These are phyloP conservation scores for Rhinogobius similis DNA, from an alignment of 2,113 vertebrate genomes.

Conservation along the genomic window DNA sequence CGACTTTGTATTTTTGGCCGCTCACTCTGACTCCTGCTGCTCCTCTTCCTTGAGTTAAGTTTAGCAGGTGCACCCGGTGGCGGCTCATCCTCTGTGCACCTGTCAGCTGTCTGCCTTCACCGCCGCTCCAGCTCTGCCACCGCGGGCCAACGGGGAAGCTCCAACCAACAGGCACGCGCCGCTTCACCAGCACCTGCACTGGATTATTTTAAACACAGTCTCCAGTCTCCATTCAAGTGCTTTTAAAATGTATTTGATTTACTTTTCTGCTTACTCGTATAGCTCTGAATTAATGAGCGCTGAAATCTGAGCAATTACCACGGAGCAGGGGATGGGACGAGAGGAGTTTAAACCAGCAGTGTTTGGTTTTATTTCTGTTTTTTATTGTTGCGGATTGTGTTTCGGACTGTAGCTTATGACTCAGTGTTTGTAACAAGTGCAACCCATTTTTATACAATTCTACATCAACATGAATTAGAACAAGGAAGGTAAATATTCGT, in stretches of 20 bases:
- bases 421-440: too few relatives aligned
- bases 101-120: constrained; percentile 83
- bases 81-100: constrained; percentile 73
- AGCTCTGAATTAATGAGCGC: constrained; percentile 21
- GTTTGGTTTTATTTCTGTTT: constrained; percentile 24
- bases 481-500: too few relatives aligned
- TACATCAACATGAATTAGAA: too few relatives aligned
- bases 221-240: constrained; percentile 64
- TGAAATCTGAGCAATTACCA: constrained; percentile 64
- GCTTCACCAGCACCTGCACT: constrained; percentile 75
- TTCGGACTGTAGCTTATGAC: constrained; percentile 57
- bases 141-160: constrained; percentile 69
- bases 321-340: constrained; percentile 32
- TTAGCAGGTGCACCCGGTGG: constrained; percentile 77
- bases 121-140: constrained; percentile 64
- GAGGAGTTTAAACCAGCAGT: constrained; percentile 31
- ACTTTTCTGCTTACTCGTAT: constrained; percentile 34
- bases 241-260: constrained; percentile 13
- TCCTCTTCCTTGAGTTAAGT: constrained; percentile 60
- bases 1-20: constrained; percentile 30
- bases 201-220: constrained; percentile 78
- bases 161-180: constrained; percentile 64
- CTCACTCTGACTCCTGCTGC: constrained; percentile 8
- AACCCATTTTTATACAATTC: too few relatives aligned
- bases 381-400: constrained; percentile 38